Base-by-base conservation (phyloP, 1,140 invertebrate species). In the Zaprionus kolodkinae region DNA sequence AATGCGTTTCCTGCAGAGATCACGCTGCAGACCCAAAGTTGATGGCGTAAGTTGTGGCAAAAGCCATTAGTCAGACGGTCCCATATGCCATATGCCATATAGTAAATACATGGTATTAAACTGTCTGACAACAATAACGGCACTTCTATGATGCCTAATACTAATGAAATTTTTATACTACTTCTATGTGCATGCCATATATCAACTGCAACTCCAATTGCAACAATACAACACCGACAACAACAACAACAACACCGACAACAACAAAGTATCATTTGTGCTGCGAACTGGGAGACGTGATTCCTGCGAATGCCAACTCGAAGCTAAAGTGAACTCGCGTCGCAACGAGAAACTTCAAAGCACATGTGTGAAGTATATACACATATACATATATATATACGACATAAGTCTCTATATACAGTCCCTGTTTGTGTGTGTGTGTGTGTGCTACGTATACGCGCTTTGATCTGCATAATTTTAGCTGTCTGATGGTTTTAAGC, bases 211-310 rank as follows among this genome's bases (percentile, higher is more conserved):
- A 63, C 75, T 59, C 55, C 50, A 55, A 67, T 68, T 71, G 27
- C 27, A 30, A 30, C 27, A 50, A 60, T 63, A 55, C 59, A 43
- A 73, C 45, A 36, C 67, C 55, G 9, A 52, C 70, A 50, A 60
- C 69, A 82, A 84, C 84, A 81, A 87, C 27, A 62, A 55, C 59
- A 43, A 73, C 45, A 36, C 67, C 55, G 9, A 52, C 70, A 50
- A 60, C 69, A 82, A 84, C 84, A 84, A 87, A 87, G 84, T 87
- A 87, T 87, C 69, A 89, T 78, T 84, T 87, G 81, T 87, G 84
- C 78, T 87, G 84, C 61, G 85, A 89, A 76, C 85, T 87, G 40
- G 71, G 78, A 69, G 85, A 87, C 72, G 85, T 87, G 65, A 87
- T 87, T 87, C 85, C 85, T 52, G 84, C 85, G 80, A 87, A 89